Conservation (phyloP, 2,888 invertebrate genomes). For the Hirtodrosophila duncani region DNA sequence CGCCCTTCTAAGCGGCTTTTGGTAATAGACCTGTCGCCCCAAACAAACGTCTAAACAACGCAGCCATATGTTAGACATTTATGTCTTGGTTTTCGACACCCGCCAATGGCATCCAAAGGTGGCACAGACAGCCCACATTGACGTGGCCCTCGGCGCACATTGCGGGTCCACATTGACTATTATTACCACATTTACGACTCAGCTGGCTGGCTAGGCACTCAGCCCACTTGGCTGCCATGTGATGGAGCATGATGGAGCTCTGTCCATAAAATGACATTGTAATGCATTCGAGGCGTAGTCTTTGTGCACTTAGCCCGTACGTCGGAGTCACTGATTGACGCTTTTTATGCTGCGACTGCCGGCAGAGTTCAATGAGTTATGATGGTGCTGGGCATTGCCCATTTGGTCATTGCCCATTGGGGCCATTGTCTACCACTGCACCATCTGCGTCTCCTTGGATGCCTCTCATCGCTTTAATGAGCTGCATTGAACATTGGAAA, state of each 20-base stretch:
- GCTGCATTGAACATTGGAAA: conserved; percentile 58
- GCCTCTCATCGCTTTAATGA: conserved; percentile 45
- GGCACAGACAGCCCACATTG: conserved; percentile 18
- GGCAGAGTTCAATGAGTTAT: conserved; percentile 67
- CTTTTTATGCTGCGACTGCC: conserved; percentile 52
- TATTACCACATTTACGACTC: conserved; percentile 37
- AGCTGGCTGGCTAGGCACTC: conserved; percentile 29
- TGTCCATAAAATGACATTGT: conserved; percentile 38
- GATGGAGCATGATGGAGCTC: conserved; percentile 13
- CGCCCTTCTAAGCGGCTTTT: conserved; percentile 29
- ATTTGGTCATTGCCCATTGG: not conserved
- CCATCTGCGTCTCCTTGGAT: conserved; percentile 23
- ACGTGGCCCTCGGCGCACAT: conserved; percentile 51
- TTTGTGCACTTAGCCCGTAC: conserved; percentile 25
- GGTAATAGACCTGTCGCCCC: conserved; percentile 58
- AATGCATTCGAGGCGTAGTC: conserved; percentile 36
- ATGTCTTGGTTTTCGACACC: conserved; percentile 63
- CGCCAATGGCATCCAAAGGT: conserved; percentile 17
- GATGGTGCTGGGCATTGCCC: conserved; percentile 31
- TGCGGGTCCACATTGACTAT: too few relatives aligned
- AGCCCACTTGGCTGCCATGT: not conserved
- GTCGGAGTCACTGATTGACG: conserved; percentile 58
- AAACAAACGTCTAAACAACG: conserved; percentile 7
- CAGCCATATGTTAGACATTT: conserved; percentile 63
- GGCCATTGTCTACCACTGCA: conserved; percentile 25